These are phyloP conservation scores for Leucophora obtusa DNA, from an alignment of 2,888 invertebrate species.

Conservation along the genomic window DNA sequence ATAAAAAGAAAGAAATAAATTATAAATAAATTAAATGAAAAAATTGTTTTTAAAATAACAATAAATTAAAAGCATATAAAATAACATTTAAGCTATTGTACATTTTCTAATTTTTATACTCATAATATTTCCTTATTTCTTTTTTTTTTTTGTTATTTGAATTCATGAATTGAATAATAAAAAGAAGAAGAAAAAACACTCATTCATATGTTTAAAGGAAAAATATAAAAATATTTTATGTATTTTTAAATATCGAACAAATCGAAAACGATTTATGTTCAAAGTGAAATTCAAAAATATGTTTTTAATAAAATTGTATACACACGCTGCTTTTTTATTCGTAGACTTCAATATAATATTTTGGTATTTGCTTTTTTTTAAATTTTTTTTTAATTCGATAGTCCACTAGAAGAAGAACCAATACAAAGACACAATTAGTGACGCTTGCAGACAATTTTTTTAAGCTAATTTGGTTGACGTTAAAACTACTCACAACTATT, in stretches of 20 bases:
- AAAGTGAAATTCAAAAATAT: constrained; percentile 16
- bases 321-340: background rate
- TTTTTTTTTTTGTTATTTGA: background rate
- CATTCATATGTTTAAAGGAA: background rate
- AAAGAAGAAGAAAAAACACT: background rate
- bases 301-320: background rate
- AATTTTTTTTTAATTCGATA: background rate
- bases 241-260: constrained; percentile 22
- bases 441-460: background rate
- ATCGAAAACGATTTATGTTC: constrained; percentile 12
- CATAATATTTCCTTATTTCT: background rate
- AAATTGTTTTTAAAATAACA: constrained; percentile 44
- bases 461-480: constrained; percentile 10
- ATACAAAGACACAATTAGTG: background rate
- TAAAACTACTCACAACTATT: background rate
- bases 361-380: background rate
- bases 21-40: constrained; percentile 57
- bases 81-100: constrained; percentile 18
- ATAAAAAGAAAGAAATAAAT: constrained; percentile 65
- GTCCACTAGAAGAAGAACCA: background rate
- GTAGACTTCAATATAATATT: background rate
- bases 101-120: too few relatives aligned
- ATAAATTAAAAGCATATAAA: constrained; percentile 68
- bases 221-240: constrained; percentile 4
- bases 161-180: constrained; percentile 2